These are phyloP conservation scores for Falco peregrinus DNA, from an alignment of 2,797 vertebrate genomes.

Conservation along the genomic window DNA sequence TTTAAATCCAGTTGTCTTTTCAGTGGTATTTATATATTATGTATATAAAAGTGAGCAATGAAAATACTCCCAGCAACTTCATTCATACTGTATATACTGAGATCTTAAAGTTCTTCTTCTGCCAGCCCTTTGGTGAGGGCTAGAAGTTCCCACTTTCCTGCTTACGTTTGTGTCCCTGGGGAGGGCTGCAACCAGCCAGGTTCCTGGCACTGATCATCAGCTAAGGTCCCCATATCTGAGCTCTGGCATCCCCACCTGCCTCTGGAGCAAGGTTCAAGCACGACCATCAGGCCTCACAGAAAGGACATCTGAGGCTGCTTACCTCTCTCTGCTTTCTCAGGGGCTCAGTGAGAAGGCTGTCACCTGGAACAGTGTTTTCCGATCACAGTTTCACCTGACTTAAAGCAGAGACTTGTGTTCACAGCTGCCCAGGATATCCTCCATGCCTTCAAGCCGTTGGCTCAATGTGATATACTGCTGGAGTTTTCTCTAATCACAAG, in stretches of 20 bases:
- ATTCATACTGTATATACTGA: neutral
- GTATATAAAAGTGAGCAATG: neutral
- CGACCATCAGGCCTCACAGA: neutral
- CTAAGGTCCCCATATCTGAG: neutral
- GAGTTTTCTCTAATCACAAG: neutral
- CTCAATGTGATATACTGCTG: neutral
- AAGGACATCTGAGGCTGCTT: neutral
- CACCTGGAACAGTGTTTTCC: neutral
- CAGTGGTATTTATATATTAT: neutral
- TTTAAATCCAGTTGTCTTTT: neutral
- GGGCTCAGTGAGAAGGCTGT: neutral
- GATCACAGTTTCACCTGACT: neutral
- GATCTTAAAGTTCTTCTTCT: neutral
- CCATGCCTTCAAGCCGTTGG: neutral
- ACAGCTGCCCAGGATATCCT: neutral
- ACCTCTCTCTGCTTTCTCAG: neutral
- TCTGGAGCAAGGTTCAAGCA: neutral
- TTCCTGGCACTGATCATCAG: neutral
- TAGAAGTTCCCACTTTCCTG: neutral
- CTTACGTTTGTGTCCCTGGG: neutral
- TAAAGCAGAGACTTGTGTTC: neutral
- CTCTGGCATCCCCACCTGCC: neutral
- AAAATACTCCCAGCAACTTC: neutral
- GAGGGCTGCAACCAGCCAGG: neutral
- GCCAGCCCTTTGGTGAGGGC: neutral